Conservation (phyloP, 1,140 invertebrate genomes). For the Wasmannia auropunctata region DNA sequence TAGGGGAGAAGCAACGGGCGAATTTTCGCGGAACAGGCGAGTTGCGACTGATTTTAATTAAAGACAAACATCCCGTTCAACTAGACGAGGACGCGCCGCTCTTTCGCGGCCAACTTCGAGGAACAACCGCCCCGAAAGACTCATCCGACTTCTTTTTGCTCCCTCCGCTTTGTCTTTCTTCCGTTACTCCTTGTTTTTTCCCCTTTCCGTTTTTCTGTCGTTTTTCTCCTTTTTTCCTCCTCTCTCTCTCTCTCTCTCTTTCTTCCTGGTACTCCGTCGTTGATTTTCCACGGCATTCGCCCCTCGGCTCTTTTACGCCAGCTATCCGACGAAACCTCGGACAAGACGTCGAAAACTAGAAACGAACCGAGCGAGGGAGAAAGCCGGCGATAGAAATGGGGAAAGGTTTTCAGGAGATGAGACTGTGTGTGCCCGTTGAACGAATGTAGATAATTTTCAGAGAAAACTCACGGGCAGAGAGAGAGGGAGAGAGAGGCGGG, state of each 20-base stretch:
- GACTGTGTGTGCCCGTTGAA: constrained; percentile 25
- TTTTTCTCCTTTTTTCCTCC: constrained; percentile 29
- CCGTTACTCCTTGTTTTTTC: constrained; percentile 37
- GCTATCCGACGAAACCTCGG: constrained; percentile 60
- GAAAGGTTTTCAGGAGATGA: constrained; percentile 19
- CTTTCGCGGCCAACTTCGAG: constrained; percentile 70
- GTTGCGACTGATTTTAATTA: constrained; percentile 82
- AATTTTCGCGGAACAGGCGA: constrained; percentile 67
- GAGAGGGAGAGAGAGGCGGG: neutral
- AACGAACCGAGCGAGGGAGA: constrained; percentile 29
- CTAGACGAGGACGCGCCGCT: constrained; percentile 68
- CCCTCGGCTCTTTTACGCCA: constrained; percentile 48
- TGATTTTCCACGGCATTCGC: constrained; percentile 62
- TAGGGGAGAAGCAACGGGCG: constrained; percentile 10
- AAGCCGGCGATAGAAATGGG: neutral
- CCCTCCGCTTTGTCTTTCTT: constrained; percentile 27
- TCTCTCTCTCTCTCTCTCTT: neutral
- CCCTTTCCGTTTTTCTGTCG: constrained; percentile 39
- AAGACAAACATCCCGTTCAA: constrained; percentile 82
- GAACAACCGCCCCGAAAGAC: constrained; percentile 72
- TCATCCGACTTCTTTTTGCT: constrained; percentile 30
- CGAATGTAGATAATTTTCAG: constrained; percentile 66
- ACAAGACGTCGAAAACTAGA: constrained; percentile 45
- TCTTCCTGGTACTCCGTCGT: neutral
- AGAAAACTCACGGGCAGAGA: constrained; percentile 39